Evolutionary conservation across 2,888 invertebrate species (phyloP), one percentile per base, ranked within the genome.

Genomic region (Oasisia sp.): DNA sequence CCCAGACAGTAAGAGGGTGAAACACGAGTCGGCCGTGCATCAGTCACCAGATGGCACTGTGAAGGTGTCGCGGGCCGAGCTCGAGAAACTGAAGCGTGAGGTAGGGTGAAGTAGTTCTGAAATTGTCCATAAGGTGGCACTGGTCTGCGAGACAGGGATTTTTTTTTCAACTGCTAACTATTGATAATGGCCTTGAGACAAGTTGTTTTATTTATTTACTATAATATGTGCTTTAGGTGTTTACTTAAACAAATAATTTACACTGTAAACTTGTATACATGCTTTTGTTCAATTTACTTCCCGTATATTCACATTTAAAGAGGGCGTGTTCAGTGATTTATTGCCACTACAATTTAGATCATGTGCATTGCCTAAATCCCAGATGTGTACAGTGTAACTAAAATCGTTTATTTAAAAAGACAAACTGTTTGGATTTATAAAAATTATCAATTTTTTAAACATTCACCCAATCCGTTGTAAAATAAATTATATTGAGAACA

Each of bases 31-130:
- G n/a, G 14, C 44, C 5, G 32, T 90, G 14, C 74, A 74, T 19
- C 74, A 74, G 74, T 27, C 74, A 38, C 90, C 90, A 90, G 44
- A 90, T 44, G 44, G 90, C 38, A 90, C 90, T 38, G 90, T 90
- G 44, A 90, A 90, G n/a, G 90, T 44, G 27, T 44, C 44, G 9
- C 90, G 90, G 27, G 90, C 44, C 5, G 90, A 90, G 32, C 32
- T 90, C 19, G 90, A 90, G 90, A 32, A 90, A 32, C 5, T 90
- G 38, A 90, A 90, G 32, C 32, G 90, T 14, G 90, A 90, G 90
- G 90, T 90, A n/a, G 90, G 90, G 74, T 27, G n/a, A 74, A 74
- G 27, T 74, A 27, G 74, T 4, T 27, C 74, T 74, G 74, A 74
- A 74, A 19, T 74, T 74, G 27, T 74, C n/a, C 74, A 74, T 27